Percentiles rank a stretch among this genome's conserved stretches.
phyloP scores from a whole-genome alignment of 2,888 invertebrate genomes.

The Psylliodes chrysocephalus region DNA sequence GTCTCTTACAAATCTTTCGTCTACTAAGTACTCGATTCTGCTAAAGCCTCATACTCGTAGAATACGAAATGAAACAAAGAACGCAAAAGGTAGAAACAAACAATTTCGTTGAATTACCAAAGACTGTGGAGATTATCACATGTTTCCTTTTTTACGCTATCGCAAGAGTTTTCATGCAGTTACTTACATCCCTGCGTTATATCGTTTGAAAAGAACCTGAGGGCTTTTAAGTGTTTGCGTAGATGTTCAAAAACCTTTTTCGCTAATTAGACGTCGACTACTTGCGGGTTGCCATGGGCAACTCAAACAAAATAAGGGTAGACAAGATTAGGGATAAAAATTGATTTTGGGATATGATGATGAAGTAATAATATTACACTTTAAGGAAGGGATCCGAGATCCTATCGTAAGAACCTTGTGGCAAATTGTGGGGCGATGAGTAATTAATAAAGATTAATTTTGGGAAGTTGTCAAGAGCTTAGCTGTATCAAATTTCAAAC shows the following conservation, averaged over 20 bases:
- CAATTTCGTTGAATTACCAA: too few relatives aligned
- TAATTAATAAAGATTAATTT: too few relatives aligned
- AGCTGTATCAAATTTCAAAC: too few relatives aligned
- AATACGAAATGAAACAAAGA: too few relatives aligned
- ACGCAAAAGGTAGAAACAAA: too few relatives aligned
- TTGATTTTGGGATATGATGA: slow-evolving; percentile 1
- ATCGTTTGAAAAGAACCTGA: background rate
- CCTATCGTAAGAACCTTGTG: background rate
- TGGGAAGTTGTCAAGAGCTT: too few relatives aligned
- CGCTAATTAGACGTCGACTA: slow-evolving; percentile 22
- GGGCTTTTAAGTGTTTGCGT: slow-evolving; percentile 22
- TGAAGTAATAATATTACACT: background rate
- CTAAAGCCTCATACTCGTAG: too few relatives aligned
- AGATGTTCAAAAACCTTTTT: slow-evolving; percentile 24
- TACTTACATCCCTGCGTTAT: background rate
- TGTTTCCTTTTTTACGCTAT: too few relatives aligned
- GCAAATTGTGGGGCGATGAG: background rate
- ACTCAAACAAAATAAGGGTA: slow-evolving; percentile 19
- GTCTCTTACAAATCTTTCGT: too few relatives aligned
- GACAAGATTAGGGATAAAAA: slow-evolving; percentile 23
- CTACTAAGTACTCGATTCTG: too few relatives aligned
- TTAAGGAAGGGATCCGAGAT: background rate
- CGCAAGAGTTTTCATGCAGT: too few relatives aligned
- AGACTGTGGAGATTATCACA: too few relatives aligned
- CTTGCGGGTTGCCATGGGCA: slow-evolving; percentile 19